phyloP scores from a whole-genome alignment of 2,888 invertebrate genomes.

The Melolontha melolontha region DNA sequence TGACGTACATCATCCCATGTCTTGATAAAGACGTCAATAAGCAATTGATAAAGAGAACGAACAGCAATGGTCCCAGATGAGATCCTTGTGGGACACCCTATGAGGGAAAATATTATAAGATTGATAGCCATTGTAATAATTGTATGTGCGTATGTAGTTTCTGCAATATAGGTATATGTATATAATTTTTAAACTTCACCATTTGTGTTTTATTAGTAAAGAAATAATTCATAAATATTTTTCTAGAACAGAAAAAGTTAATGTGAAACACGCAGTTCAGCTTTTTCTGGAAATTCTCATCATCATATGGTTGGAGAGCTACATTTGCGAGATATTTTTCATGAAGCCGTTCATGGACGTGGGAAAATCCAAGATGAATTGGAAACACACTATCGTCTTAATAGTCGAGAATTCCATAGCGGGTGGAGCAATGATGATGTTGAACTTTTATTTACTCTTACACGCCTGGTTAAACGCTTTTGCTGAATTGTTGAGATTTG shows the following conservation, averaged over 20 bases:
- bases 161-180: too few species aligned
- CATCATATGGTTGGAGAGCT: constrained; percentile 84
- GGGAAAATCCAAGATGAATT: constrained; percentile 66
- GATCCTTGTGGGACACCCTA: too few species aligned
- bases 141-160: too few species aligned
- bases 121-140: too few species aligned
- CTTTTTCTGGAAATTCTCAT: constrained; percentile 81
- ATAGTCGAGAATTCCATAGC: constrained; percentile 82
- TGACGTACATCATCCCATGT: too few species aligned
- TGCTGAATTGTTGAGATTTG: constrained; percentile 89
- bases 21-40: too few species aligned
- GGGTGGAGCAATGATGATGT: constrained; percentile 70
- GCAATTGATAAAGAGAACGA: too few species aligned
- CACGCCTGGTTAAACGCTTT: constrained; percentile 94
- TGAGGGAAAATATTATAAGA: too few species aligned
- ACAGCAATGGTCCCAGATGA: too few species aligned
- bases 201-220: too few species aligned
- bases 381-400: constrained; percentile 69
- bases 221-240: constrained; percentile 5
- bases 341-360: constrained; percentile 76
- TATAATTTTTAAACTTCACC: too few species aligned
- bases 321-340: constrained; percentile 84
- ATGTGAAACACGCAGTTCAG: constrained; percentile 80
- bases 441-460: constrained; percentile 83
- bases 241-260: constrained; percentile 76